phyloP scores from a whole-genome alignment of 2,888 invertebrate genomes.

The Drosophila monieri region DNA sequence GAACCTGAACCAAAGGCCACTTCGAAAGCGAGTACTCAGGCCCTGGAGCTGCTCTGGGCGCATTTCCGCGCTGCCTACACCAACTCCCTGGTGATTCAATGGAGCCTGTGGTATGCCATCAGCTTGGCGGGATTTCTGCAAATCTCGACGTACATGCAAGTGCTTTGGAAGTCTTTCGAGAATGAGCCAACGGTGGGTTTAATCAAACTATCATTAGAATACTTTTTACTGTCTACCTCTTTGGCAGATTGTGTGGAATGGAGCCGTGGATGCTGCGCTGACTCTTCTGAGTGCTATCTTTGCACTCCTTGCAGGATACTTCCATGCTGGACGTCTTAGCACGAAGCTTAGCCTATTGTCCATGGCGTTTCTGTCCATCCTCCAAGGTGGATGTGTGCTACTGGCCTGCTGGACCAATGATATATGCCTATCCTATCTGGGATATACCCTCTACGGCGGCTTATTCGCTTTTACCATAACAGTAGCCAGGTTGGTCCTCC shows the following conservation, averaged over 20 bases:
- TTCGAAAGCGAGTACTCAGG: constrained; percentile 7
- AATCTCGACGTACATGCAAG: constrained; percentile 89
- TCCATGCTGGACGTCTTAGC: constrained; percentile 78
- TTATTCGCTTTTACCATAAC: constrained; percentile 88
- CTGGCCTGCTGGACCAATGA: constrained; percentile 85
- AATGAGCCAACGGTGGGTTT: constrained; percentile 76
- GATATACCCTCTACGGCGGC: constrained; percentile 91
- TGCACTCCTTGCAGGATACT: constrained; percentile 85
- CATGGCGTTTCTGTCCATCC: constrained; percentile 84
- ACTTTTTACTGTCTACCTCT: background rate
- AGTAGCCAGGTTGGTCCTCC: constrained; percentile 73
- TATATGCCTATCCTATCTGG: constrained; percentile 90
- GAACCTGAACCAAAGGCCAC: background rate
- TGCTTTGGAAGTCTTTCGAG: constrained; percentile 87
- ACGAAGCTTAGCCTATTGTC: constrained; percentile 84
- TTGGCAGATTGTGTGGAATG: constrained; percentile 86
- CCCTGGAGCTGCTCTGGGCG: constrained; percentile 84
- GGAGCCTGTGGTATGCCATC: constrained; percentile 92
- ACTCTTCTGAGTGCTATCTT: constrained; percentile 88
- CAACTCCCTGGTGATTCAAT: constrained; percentile 87
- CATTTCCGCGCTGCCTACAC: constrained; percentile 87
- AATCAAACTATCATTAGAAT: background rate
- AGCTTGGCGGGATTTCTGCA: constrained; percentile 90
- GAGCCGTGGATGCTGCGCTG: constrained; percentile 91
- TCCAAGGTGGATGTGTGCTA: constrained; percentile 86